Conservation (phyloP, 2,888 invertebrate genomes). For the Heterodera filipjevi region DNA sequence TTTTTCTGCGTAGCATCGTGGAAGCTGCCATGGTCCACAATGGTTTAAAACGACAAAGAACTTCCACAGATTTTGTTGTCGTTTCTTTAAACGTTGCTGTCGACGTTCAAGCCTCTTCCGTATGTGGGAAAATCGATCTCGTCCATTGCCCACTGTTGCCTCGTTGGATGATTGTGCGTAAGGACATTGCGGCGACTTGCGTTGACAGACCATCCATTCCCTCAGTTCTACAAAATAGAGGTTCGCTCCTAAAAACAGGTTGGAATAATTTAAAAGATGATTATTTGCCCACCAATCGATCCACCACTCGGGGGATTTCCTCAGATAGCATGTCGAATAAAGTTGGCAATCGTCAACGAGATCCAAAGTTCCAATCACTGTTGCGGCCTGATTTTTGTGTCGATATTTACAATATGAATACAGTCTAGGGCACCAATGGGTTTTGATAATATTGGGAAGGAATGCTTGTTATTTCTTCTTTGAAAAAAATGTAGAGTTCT, state of each 20-base stretch:
- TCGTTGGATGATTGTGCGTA: neutral
- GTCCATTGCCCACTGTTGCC: neutral
- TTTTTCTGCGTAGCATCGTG: neutral
- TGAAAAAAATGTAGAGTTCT: neutral
- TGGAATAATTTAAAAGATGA: too few relatives aligned
- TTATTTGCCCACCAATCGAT: too few relatives aligned
- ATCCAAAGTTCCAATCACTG: too few relatives aligned
- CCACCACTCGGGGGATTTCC: too few relatives aligned
- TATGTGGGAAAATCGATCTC: neutral
- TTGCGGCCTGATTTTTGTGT: too few relatives aligned
- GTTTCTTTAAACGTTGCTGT: neutral
- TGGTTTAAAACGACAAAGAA: neutral
- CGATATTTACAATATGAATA: too few relatives aligned
- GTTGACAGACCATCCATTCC: neutral
- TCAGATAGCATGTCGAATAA: too few relatives aligned
- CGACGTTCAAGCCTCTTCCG: neutral
- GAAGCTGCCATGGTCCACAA: neutral
- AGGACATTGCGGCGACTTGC: neutral
- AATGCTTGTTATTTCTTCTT: slow-evolving; percentile 6
- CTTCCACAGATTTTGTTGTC: neutral
- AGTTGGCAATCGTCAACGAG: too few relatives aligned
- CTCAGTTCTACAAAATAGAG: neutral
- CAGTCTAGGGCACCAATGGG: too few relatives aligned
- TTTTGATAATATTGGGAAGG: too few relatives aligned
- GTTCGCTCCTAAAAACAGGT: slow-evolving; percentile 11